Percentiles rank a stretch among this genome's conserved stretches.
Evolutionary conservation across 2,797 vertebrate species (phyloP).

Genomic region (Pseudochirops corinnae): DNA sequence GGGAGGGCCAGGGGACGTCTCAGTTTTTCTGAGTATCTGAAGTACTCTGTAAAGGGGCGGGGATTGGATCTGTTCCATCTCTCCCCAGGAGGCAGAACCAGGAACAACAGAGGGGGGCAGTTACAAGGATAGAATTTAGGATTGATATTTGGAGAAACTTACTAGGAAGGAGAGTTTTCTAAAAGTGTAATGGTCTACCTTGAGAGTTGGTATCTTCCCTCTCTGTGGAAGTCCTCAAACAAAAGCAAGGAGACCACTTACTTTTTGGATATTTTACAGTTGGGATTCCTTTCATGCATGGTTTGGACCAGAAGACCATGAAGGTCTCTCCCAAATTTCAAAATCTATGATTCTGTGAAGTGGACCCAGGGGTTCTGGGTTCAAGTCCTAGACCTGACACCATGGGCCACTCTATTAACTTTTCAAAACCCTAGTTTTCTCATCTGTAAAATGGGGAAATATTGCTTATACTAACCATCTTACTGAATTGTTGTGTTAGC

Average conservation of each 20-base stretch:
- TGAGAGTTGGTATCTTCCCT: background rate
- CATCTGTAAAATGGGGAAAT: background rate
- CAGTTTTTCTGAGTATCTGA: background rate
- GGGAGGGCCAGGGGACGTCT: background rate
- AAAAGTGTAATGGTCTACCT: too few relatives aligned
- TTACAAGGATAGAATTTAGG: background rate
- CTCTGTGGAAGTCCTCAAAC: background rate
- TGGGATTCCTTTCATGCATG: background rate
- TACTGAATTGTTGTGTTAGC: background rate
- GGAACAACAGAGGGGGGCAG: background rate
- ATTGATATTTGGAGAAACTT: background rate
- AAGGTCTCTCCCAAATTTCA: background rate
- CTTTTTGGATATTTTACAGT: background rate
- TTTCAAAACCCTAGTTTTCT: background rate
- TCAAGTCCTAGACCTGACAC: background rate
- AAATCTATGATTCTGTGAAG: background rate
- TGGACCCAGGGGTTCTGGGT: background rate
- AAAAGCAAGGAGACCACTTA: background rate
- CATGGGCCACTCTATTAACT: background rate
- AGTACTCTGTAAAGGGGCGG: background rate
- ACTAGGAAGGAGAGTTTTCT: background rate
- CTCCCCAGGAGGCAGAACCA: background rate
- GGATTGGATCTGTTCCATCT: background rate
- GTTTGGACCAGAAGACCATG: background rate
- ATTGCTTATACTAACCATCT: background rate